Conservation (phyloP, 2,888 invertebrate species). For the Oscheius myriophilus region DNA sequence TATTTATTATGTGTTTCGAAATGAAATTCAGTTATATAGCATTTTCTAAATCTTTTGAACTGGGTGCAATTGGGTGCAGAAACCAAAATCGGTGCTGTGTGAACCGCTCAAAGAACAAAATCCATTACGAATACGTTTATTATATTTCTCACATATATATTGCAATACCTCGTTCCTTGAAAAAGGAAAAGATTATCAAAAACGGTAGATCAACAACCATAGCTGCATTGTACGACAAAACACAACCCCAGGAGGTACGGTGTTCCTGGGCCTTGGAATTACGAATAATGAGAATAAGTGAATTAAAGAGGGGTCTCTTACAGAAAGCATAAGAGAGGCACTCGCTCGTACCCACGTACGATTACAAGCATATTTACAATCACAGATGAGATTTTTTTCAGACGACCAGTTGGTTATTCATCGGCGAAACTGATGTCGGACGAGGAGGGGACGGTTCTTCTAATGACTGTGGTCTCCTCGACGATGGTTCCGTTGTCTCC, state of each 20-base stretch:
- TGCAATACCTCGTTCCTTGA: conserved; percentile 19
- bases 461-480: too few relatives aligned
- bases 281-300: conserved; percentile 6
- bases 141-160: neutral
- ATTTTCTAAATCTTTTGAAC: too few relatives aligned
- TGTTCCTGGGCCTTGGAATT: too few relatives aligned
- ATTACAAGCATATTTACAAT: conserved; percentile 19
- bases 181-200: conserved; percentile 9
- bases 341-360: conserved; percentile 13
- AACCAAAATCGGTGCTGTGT: too few relatives aligned
- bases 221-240: neutral
- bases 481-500: too few relatives aligned
- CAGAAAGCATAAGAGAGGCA: conserved; percentile 8
- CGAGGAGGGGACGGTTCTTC: neutral
- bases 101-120: neutral
- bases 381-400: conserved; percentile 16
- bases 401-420: conserved; percentile 12
- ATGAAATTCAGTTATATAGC: too few relatives aligned
- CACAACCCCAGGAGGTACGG: conserved; percentile 1
- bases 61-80: too few relatives aligned
- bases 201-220: conserved; percentile 10
- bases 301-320: conserved; percentile 19
- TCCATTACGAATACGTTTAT: conserved; percentile 14
- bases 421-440: conserved; percentile 32
- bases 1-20: too few relatives aligned